Evolutionary conservation across 2,888 invertebrate genomes (phyloP), one percentile per base, ranked within the genome.

Genomic region (Tetranychus truncatus): DNA sequence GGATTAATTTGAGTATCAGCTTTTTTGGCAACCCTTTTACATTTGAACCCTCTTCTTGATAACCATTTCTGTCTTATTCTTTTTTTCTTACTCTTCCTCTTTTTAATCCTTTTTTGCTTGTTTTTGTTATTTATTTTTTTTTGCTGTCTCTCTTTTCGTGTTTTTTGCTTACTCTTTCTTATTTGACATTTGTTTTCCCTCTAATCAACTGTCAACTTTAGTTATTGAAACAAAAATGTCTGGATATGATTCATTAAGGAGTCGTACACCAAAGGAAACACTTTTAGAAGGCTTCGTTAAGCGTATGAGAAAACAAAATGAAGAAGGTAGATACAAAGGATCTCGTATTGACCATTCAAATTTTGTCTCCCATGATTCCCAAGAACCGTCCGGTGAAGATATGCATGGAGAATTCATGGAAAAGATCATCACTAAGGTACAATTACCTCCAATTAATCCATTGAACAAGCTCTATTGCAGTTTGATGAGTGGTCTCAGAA

Each of bases 401-500:
- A 55, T 55, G 55, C 15, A 15, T 55, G 55, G 55, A 15, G 55
- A 55, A 55, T 15, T 55, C 1, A 15, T 55, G 55, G 55, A 55
- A 15, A 55, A 55, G 15, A 55, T 55, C 11, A 15, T 55, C 15
- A 55, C 55, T 15, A 55, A 55, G 55, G 15, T 55, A 55, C 55
- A 55, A 55, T 55, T 55, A 15, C 11, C 55, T 55, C 55, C 55
- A 55, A n/a, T 44, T 34, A 74, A 76, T 67, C 76, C 76, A 69
- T 34, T 74, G 6, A 74, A 91, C 80, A 89, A 92, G 77, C 85
- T 99, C 76, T 88, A 92, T 18, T 85, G 95, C 74, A 93, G 96
- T 0, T 86, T 99, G 69, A 85, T 94, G 74, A 93, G 94, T 18
- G 95, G 96, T 1, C 86, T 99, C 82, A 96, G 96, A 5, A 99